Evolutionary conservation across 2,113 vertebrate species (phyloP).

Genomic region (Shinisaurus crocodilurus): DNA sequence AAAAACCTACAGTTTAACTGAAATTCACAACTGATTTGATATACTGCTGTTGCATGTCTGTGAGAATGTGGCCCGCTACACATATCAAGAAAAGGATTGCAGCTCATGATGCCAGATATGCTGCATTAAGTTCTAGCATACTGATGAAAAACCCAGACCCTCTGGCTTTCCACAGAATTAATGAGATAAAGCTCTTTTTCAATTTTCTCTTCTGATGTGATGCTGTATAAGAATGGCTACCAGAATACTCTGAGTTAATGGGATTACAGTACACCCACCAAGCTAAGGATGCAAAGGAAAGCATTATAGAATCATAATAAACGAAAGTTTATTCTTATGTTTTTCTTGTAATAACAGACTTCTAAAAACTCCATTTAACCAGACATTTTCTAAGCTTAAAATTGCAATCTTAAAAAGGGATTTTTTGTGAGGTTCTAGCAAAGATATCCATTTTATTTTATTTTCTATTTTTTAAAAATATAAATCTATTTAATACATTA

Average conservation of each 20-base stretch:
- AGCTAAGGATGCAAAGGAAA: constrained; percentile 31
- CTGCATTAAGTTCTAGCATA: not conserved
- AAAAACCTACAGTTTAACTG: not conserved
- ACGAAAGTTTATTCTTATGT: constrained; percentile 13
- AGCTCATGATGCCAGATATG: not conserved
- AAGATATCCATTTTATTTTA: constrained; percentile 8
- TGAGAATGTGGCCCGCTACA: not conserved
- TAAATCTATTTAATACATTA: constrained; percentile 23
- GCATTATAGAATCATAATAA: constrained; percentile 11
- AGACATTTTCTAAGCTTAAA: not conserved
- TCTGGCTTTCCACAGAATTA: not conserved
- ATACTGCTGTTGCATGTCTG: not conserved
- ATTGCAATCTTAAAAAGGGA: not conserved
- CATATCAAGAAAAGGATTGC: not conserved
- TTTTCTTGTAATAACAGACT: not conserved
- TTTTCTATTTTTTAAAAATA: constrained; percentile 8
- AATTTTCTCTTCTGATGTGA: not conserved
- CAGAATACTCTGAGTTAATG: not conserved
- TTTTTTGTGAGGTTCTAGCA: not conserved
- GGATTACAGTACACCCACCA: not conserved
- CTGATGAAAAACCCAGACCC: not conserved
- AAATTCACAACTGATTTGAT: not conserved
- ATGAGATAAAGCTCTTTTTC: not conserved
- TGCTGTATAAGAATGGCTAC: not conserved
- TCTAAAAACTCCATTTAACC: constrained; percentile 1